A percentile compares a stretch with the other conserved stretches of the same genome.
Conservation (phyloP, 1,140 invertebrate genomes). For the Polypedilum pembai region DNA sequence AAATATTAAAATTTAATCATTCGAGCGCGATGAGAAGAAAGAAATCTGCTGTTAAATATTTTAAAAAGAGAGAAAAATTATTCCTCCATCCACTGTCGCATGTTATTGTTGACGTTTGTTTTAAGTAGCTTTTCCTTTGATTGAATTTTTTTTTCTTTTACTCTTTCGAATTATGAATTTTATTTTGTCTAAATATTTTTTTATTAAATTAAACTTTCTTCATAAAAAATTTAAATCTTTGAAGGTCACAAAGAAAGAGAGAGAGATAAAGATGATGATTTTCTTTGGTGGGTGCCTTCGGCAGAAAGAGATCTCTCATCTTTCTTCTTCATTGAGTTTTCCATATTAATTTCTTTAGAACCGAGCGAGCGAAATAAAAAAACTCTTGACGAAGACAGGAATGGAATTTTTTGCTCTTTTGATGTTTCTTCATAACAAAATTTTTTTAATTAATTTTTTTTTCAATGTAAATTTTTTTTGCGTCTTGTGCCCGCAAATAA, state of each 20-base stretch:
- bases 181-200: background rate
- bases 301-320: background rate
- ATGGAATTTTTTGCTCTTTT: constrained; percentile 24
- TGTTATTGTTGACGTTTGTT: constrained; percentile 14
- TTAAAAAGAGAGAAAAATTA: background rate
- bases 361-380: background rate
- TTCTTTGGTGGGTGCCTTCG: background rate
- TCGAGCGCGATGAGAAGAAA: constrained; percentile 7
- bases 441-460: constrained; percentile 15
- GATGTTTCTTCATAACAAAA: background rate
- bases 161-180: background rate
- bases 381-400: constrained; percentile 6
- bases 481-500: background rate
- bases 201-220: background rate
- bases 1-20: constrained; percentile 29
- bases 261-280: background rate
- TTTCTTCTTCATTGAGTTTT: constrained; percentile 14
- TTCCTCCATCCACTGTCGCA: background rate
- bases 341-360: constrained; percentile 23
- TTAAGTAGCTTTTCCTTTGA: constrained; percentile 4
- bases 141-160: constrained; percentile 2
- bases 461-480: background rate
- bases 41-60: constrained; percentile 4
- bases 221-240: constrained; percentile 10
- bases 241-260: background rate